phyloP scores from a whole-genome alignment of 2,113 vertebrate species.

The Tachycineta bicolor region DNA sequence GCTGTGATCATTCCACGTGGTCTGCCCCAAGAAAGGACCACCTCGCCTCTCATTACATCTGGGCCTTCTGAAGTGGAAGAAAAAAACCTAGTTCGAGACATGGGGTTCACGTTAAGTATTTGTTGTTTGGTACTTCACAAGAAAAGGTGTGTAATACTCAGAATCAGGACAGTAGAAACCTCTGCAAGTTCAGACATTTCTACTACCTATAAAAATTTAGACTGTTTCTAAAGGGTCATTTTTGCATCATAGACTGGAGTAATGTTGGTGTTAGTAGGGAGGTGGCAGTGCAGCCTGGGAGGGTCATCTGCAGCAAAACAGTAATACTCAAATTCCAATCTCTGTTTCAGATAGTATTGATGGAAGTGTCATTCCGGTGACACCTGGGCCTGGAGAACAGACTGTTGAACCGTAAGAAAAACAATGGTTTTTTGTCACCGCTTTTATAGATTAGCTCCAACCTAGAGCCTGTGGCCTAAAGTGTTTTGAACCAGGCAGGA shows the following conservation, averaged over 20 bases:
- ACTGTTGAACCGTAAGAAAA: slow-evolving; percentile 87
- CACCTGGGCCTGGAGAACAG: slow-evolving; percentile 79
- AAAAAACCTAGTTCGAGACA: not conserved
- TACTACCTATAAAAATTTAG: not conserved
- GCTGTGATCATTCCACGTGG: not conserved
- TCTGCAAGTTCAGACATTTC: not conserved
- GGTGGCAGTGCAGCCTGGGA: not conserved
- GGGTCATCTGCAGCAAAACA: not conserved
- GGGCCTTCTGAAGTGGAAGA: not conserved
- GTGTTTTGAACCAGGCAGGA: not conserved
- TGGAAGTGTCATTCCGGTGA: slow-evolving; percentile 71
- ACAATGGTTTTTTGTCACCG: not conserved
- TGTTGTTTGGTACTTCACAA: not conserved
- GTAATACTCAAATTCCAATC: not conserved
- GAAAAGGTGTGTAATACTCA: not conserved
- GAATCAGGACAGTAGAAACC: not conserved
- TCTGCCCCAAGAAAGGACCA: not conserved
- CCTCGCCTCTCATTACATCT: not conserved
- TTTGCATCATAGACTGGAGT: not conserved
- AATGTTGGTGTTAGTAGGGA: not conserved
- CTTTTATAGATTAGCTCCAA: not conserved
- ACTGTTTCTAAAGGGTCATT: not conserved
- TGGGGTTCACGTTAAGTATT: not conserved
- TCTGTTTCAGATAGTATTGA: slow-evolving; percentile 80
- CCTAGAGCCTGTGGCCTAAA: not conserved